Evolutionary conservation across 2,113 vertebrate genomes (phyloP).

Genomic region (Otocyon megalotis): DNA sequence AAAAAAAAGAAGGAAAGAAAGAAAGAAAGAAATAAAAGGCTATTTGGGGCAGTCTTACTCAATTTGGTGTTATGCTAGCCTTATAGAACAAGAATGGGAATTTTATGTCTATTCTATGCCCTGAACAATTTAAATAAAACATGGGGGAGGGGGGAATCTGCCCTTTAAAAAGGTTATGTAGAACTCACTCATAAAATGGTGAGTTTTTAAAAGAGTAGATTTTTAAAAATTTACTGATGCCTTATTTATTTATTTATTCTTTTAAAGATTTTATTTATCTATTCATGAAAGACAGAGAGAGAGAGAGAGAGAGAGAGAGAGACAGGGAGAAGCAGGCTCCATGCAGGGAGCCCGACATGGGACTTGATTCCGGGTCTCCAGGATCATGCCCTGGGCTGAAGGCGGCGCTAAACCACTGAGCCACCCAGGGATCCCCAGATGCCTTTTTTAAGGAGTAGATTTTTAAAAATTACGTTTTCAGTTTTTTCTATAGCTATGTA

Average conservation of each 20-base stretch:
- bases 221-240: not conserved
- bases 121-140: not conserved
- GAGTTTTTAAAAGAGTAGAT: not conserved
- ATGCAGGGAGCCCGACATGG: too few species aligned
- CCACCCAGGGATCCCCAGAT: not conserved
- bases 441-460: not conserved
- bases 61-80: not conserved
- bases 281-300: too few species aligned
- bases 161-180: not conserved
- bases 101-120: not conserved
- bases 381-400: too few species aligned
- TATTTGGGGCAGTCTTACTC: not conserved
- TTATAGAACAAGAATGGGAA: not conserved
- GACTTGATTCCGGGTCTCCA: too few species aligned
- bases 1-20: too few species aligned
- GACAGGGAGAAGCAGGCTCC: too few species aligned
- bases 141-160: not conserved
- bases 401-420: too few species aligned
- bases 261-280: too few species aligned
- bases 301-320: too few species aligned
- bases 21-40: not conserved
- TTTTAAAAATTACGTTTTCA: not conserved
- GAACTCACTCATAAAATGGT: not conserved
- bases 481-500: not conserved
- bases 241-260: too few species aligned